phyloP scores from a whole-genome alignment of 1,140 invertebrate genomes.

The Hydropsyche tenuis region DNA sequence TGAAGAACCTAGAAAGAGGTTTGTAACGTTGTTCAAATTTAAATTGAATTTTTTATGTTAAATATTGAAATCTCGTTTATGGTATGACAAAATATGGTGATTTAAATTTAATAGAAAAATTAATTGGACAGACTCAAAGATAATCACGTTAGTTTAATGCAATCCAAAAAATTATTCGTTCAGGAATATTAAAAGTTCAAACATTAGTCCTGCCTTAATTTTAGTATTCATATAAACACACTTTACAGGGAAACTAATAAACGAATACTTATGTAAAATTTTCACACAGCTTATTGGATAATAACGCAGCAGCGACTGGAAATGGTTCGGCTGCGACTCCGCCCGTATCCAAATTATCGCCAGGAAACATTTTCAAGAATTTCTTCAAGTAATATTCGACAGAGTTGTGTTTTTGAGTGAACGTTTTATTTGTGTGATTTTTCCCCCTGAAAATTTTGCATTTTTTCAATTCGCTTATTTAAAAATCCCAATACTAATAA shows the following conservation, averaged over 20 bases:
- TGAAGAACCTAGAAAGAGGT: slow-evolving; percentile 28
- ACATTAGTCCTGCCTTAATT: too few species aligned
- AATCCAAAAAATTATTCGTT: too few species aligned
- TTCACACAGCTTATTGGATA: slow-evolving; percentile 45
- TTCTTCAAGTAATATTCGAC: slow-evolving; percentile 83
- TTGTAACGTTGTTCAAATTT: not conserved
- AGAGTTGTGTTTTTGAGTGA: slow-evolving; percentile 50
- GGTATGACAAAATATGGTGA: too few species aligned
- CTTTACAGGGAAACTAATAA: too few species aligned
- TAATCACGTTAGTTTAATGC: too few species aligned
- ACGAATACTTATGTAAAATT: slow-evolving; percentile 10
- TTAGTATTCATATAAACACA: too few species aligned
- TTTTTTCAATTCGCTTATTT: too few species aligned
- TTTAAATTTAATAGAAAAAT: too few species aligned
- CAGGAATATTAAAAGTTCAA: too few species aligned
- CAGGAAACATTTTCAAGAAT: slow-evolving; percentile 91
- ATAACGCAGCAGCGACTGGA: slow-evolving; percentile 28
- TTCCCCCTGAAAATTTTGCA: slow-evolving; percentile 36
- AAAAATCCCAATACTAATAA: too few species aligned
- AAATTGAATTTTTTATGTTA: not conserved
- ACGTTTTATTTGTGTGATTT: slow-evolving; percentile 39
- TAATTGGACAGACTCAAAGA: too few species aligned
- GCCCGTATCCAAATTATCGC: slow-evolving; percentile 72
- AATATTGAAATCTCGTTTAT: not conserved
- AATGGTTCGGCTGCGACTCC: slow-evolving; percentile 54